Evolutionary conservation across 2,888 invertebrate genomes (phyloP), one percentile per base, ranked within the genome.

Genomic region (Lypha dubia): DNA sequence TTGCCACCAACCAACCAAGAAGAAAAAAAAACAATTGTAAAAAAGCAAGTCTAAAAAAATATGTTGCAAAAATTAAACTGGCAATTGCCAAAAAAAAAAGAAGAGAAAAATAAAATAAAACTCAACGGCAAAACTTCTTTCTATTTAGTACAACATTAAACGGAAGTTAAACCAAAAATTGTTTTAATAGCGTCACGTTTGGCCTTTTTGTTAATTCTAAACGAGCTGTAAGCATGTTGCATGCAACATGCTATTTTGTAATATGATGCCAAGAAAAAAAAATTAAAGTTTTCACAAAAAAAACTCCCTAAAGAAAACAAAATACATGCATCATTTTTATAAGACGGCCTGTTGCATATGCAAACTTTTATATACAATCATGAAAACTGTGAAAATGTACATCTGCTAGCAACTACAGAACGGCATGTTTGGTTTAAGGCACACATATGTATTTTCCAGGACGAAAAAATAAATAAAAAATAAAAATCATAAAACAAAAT

Each of bases 241-340:
- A 90, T 91, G 90, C 90, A 90, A 90, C 90, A 90, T 90, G 90
- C 90, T 90, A 91, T 90, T 90, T 89, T 88, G 89, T 89, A 89
- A 90, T 88, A 88, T 88, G 90, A 89, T 90, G 90, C 90, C 88
- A 89, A 89, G 88, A 88, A 88, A 79, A 73, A 62, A 53, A 73
- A 32, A 44, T 24, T 22, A 51, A 17, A 32, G n/a, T n/a, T n/a
- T 28, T 32, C 7, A 2, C 0, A 56, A 38, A 74, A 63, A 24
- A 56, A 53, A 56, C 22, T n/a, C n/a, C 46, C 28, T 5, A 5
- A 1, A 63, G 44, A 73, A 58, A 49, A 58, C 63, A 53, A 35
- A 11, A 2, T 53, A 38, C 15, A 75, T 79, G 74, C 74, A 81
- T 81, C 79, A 75, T 84, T 65, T 83, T 68, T 20, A 89, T 87